Evolutionary conservation across 2,113 vertebrate species (phyloP).

Genomic region (Poeciliopsis occidentalis): DNA sequence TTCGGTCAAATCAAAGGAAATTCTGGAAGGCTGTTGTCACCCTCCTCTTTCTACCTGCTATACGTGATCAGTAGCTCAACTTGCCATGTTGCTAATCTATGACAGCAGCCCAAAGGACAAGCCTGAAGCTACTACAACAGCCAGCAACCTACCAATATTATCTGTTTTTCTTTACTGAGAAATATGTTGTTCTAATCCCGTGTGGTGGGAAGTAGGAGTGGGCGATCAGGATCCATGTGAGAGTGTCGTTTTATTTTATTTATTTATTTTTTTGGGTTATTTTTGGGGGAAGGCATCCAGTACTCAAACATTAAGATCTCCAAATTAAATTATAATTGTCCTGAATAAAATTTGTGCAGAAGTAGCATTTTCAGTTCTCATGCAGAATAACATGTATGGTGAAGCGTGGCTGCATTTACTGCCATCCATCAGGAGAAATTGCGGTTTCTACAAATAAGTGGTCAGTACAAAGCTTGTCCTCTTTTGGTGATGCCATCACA

Average conservation of each 20-base stretch:
- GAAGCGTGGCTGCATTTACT: conserved; percentile 17
- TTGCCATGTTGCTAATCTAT: conserved; percentile 59
- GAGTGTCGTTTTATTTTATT: conserved; percentile 13
- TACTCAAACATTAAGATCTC: conserved; percentile 51
- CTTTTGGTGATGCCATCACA: conserved; percentile 1
- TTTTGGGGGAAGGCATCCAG: conserved; percentile 40
- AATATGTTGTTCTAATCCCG: conserved; percentile 67
- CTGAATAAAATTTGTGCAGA: conserved; percentile 36
- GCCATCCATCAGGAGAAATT: not conserved
- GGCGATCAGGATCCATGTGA: conserved; percentile 58
- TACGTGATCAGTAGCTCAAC: conserved; percentile 22
- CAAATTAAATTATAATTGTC: conserved; percentile 51
- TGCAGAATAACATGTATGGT: conserved; percentile 2
- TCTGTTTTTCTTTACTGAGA: conserved; percentile 67
- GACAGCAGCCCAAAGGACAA: conserved; percentile 57
- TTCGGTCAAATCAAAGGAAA: conserved; percentile 11
- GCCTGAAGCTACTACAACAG: conserved; percentile 51
- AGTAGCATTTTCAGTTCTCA: conserved; percentile 43
- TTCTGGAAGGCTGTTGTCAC: conserved; percentile 10
- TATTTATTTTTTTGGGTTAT: not conserved
- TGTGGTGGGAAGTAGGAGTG: conserved; percentile 64
- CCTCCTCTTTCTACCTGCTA: conserved; percentile 15
- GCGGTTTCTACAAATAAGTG: not conserved
- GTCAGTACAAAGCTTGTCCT: conserved; percentile 4
- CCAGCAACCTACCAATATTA: conserved; percentile 67